Evolutionary conservation across 2,113 vertebrate species (phyloP).

Genomic region (Cyanistes caeruleus): DNA sequence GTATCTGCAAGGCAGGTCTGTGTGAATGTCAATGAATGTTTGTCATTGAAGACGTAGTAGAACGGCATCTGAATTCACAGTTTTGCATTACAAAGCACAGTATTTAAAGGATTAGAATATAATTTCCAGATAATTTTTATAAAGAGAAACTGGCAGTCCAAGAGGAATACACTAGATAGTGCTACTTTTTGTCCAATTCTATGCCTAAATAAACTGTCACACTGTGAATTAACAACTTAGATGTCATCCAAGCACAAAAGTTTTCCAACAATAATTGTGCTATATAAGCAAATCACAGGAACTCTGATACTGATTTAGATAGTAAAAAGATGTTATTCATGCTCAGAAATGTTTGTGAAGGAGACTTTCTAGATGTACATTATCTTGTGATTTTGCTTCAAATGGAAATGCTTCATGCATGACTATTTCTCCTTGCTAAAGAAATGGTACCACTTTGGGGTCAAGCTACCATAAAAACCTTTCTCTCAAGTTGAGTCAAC

Average conservation of each 20-base stretch:
- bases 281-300: background rate
- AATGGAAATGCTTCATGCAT: background rate
- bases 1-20: background rate
- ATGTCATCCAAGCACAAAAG: background rate
- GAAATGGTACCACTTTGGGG: background rate
- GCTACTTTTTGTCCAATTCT: background rate
- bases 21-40: background rate
- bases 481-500: background rate
- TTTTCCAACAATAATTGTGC: background rate
- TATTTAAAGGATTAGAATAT: constrained; percentile 26
- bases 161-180: background rate
- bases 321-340: background rate
- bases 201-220: background rate
- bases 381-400: background rate
- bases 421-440: background rate
- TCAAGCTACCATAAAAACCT: background rate
- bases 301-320: background rate
- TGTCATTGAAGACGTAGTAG: background rate
- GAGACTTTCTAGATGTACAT: background rate
- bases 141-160: background rate
- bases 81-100: constrained; percentile 1
- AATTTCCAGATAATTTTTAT: background rate
- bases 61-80: background rate
- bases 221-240: background rate
- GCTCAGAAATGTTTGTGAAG: background rate